Evolutionary conservation across 2,797 vertebrate genomes (phyloP).

Genomic region (Urocyon cinereoargenteus): DNA sequence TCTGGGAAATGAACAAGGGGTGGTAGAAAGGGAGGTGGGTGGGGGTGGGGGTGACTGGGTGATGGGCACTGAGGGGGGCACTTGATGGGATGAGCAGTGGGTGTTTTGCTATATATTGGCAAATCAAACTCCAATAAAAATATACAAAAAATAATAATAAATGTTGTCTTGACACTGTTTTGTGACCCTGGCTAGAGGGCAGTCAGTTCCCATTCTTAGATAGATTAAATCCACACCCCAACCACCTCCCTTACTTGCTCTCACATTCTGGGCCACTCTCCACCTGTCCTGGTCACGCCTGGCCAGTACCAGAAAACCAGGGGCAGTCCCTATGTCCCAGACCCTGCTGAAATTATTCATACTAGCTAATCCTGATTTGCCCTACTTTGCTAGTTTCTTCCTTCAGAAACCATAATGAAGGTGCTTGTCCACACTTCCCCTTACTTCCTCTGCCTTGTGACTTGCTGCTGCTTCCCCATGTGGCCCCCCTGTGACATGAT

Average conservation of each 20-base stretch:
- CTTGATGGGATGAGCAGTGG: no score
- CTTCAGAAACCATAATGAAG: not conserved
- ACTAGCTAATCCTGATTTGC: not conserved
- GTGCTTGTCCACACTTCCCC: no score
- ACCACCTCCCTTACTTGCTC: not conserved
- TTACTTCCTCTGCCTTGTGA: not conserved
- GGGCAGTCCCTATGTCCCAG: not conserved
- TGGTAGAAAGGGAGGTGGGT: no score
- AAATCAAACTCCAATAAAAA: no score
- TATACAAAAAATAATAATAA: not conserved
- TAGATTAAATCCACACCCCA: not conserved
- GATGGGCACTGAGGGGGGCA: no score
- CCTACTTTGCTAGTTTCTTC: not conserved
- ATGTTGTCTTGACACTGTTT: not conserved
- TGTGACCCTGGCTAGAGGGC: not conserved
- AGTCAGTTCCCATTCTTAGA: not conserved
- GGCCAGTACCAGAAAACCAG: not conserved
- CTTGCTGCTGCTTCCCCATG: not conserved
- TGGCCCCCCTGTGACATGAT: not conserved
- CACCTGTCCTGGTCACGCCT: not conserved
- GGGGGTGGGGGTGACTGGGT: no score
- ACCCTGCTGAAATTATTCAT: not conserved
- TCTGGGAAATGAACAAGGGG: no score
- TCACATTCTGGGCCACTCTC: not conserved
- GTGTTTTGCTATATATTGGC: no score